These are phyloP conservation scores for Pithys albifrons DNA, from an alignment of 2,113 vertebrate species.

Conservation along the genomic window DNA sequence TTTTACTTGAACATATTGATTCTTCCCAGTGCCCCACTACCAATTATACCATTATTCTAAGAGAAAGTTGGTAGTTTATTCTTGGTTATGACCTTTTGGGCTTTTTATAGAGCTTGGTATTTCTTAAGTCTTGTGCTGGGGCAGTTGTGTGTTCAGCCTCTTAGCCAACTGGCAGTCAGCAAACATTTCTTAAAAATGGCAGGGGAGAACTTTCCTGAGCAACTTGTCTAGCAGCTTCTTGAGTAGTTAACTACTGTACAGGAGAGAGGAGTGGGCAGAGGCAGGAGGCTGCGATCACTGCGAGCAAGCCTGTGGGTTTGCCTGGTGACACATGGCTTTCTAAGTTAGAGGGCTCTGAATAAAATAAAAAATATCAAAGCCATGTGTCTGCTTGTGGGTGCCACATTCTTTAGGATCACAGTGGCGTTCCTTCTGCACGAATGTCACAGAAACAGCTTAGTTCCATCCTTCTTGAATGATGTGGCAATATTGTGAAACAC, in stretches of 20 bases:
- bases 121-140: background rate
- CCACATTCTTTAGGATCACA: conserved; percentile 66
- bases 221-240: background rate
- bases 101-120: background rate
- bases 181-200: background rate
- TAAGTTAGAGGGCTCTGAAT: conserved; percentile 46
- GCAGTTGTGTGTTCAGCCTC: background rate
- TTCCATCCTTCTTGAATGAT: conserved; percentile 44
- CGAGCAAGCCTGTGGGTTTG: background rate
- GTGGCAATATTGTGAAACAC: conserved; percentile 48
- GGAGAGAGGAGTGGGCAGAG: background rate
- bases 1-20: background rate
- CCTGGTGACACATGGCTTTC: conserved; percentile 59
- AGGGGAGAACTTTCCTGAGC: background rate
- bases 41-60: background rate
- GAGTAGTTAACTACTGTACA: background rate
- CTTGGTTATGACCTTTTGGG: background rate
- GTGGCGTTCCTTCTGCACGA: conserved; percentile 53
- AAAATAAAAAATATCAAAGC: conserved; percentile 68
- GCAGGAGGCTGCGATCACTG: background rate
- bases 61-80: background rate
- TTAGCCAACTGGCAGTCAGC: background rate
- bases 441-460: conserved; percentile 23
- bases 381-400: conserved; percentile 69
- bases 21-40: background rate